Evolutionary conservation across 1,140 invertebrate species (phyloP).

Genomic region (Pogonognathellus flavescens): DNA sequence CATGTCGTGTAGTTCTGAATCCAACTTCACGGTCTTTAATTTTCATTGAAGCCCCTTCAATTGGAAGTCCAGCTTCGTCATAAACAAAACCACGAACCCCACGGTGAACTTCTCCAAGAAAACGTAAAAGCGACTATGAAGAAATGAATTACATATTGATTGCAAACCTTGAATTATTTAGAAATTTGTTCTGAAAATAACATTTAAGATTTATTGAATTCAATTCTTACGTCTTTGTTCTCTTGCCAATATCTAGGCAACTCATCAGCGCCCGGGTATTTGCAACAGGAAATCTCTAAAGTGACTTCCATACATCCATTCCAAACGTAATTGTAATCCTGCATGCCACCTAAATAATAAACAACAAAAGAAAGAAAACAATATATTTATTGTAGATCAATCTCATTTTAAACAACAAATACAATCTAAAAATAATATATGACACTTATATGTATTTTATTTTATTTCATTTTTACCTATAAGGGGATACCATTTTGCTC

Average conservation of each 20-base stretch:
- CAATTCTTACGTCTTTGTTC: slow-evolving; percentile 83
- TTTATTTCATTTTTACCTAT: slow-evolving; percentile 76
- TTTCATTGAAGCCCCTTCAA: slow-evolving; percentile 86
- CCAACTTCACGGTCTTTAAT: slow-evolving; percentile 88
- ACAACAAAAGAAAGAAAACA: neutral
- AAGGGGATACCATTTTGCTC: slow-evolving; percentile 91
- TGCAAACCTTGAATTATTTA: no score
- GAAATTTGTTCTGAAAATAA: no score
- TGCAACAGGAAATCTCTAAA: slow-evolving; percentile 96
- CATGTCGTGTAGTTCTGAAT: slow-evolving; percentile 89
- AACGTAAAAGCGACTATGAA: slow-evolving; percentile 84
- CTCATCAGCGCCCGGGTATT: slow-evolving; percentile 88
- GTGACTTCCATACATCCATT: slow-evolving; percentile 99
- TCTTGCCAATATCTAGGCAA: slow-evolving; percentile 94
- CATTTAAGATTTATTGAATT: no score
- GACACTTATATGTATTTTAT: no score
- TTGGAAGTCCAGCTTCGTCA: slow-evolving; percentile 84
- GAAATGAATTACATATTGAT: no score
- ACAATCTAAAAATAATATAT: no score
- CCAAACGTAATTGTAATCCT: slow-evolving; percentile 98
- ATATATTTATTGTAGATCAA: no score
- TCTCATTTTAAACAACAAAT: neutral
- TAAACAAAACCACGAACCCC: slow-evolving; percentile 87
- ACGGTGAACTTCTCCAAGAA: slow-evolving; percentile 88
- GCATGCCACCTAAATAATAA: slow-evolving; percentile 77